Evolutionary conservation across 1,140 invertebrate species (phyloP), one percentile per base, ranked within the genome.

Genomic region (Pachypeltis micranthus): DNA sequence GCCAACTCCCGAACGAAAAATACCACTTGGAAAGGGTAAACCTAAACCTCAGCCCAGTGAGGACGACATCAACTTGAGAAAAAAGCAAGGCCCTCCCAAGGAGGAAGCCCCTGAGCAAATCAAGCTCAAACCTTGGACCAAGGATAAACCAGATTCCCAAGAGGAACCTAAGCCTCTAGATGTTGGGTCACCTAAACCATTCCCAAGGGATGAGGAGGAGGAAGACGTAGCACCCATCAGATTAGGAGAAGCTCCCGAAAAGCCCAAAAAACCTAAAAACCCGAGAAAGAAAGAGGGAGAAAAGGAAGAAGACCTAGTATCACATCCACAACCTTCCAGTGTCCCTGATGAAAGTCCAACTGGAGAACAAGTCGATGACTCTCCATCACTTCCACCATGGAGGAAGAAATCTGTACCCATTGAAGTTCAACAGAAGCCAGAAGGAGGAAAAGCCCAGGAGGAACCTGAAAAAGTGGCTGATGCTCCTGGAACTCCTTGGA

Each of bases 11-110:
- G 73, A 76, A 58, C 71, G 74, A 64, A 70, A 70, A 3, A 69
- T 81, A 2, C 78, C 74, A 1, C 34, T 66, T 2, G 72, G 72
- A 3, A 72, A 70, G 61, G 68, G 71, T 14, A 71, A 74, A 62
- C 71, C 76, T 59, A 70, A 73, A 59, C 66, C 69, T n/a, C 61
- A 69, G 60, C 67, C 72, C 39, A 65, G 69, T 61, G 67, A 74
- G 55, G 71, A 76, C 67, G 71, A 76, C 65, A 69, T 78, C 2
- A 69, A 71, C 66, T 72, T 70, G 14, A 78, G 76, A 62, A 74
- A 75, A 59, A 73, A 78, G 47, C 73, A 70, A 74, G 73, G 66
- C 65, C 71, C 64, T 60, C 67, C 66, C 19, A 68, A 71, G 39
- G 69, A 71, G 47, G 70, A 70, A 61, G 34, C 67, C 24, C 67